Percentiles rank a stretch among this genome's conserved stretches.
These are phyloP conservation scores for Gastracanthus pulcherrimus DNA, from an alignment of 2,888 invertebrate species.

Conservation along the genomic window DNA sequence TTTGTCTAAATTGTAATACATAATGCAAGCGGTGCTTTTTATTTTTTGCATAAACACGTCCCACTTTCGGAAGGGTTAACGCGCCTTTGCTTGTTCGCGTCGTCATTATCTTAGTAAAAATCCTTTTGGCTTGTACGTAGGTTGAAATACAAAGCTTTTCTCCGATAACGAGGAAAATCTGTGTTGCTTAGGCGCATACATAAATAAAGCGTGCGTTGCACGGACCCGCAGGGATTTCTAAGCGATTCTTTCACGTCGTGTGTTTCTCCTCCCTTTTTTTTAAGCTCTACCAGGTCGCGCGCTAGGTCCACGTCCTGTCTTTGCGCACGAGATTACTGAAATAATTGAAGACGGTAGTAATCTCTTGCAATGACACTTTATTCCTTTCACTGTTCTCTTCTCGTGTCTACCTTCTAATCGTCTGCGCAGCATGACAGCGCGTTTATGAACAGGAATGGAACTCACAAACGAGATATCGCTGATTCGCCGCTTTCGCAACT, in stretches of 20 bases:
- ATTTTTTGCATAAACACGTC: not conserved
- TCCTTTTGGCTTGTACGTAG: not conserved
- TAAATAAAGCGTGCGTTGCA: slow-evolving; percentile 12
- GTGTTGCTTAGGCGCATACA: not conserved
- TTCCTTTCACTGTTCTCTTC: not conserved
- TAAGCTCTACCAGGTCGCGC: not conserved
- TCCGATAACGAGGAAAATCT: slow-evolving; percentile 10
- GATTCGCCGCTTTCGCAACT: too few species aligned
- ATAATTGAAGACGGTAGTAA: not conserved
- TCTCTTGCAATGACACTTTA: not conserved
- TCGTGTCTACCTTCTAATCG: not conserved
- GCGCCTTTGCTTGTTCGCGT: not conserved
- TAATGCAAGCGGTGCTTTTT: too few species aligned
- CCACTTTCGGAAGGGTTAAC: not conserved
- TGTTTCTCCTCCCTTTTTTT: not conserved
- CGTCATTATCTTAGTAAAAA: not conserved
- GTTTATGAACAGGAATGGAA: too few species aligned
- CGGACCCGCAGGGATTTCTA: slow-evolving; percentile 16
- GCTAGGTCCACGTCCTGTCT: not conserved
- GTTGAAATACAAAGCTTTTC: not conserved
- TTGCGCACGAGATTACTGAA: not conserved
- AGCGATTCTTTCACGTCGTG: slow-evolving; percentile 22
- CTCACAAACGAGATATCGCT: too few species aligned
- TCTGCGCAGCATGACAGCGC: too few species aligned
- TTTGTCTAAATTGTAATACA: too few species aligned